Percentiles rank a stretch among this genome's conserved stretches.
Evolutionary conservation across 2,888 invertebrate species (phyloP).

Genomic region (Drosophila yooni): DNA sequence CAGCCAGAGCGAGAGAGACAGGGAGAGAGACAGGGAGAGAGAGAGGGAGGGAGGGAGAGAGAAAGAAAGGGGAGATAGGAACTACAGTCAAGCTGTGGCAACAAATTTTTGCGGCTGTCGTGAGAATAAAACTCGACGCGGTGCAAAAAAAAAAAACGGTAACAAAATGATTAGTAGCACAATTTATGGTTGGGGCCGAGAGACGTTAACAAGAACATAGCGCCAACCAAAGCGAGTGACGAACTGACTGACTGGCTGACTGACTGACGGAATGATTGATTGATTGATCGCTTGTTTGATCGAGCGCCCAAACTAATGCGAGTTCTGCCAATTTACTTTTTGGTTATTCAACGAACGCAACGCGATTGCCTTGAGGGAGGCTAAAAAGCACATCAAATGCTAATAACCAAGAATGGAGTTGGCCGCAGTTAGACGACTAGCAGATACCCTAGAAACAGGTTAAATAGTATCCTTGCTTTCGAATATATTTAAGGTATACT

Average conservation of each 20-base stretch:
- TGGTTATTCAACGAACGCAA: slow-evolving; percentile 56
- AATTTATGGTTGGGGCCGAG: slow-evolving; percentile 67
- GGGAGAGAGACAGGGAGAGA: neutral
- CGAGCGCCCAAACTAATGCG: slow-evolving; percentile 49
- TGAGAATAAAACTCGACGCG: slow-evolving; percentile 53
- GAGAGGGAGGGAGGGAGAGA: no score
- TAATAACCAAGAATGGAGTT: neutral
- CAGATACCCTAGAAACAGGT: neutral
- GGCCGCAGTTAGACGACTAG: neutral
- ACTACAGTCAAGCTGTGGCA: slow-evolving; percentile 18
- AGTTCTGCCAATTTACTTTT: slow-evolving; percentile 41
- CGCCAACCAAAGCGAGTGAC: slow-evolving; percentile 10
- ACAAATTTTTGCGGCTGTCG: slow-evolving; percentile 71
- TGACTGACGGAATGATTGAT: slow-evolving; percentile 33
- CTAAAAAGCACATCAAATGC: slow-evolving; percentile 3
- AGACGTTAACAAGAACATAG: slow-evolving; percentile 53
- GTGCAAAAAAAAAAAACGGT: slow-evolving; percentile 60
- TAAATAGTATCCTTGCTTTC: neutral
- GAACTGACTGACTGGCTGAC: slow-evolving; percentile 21
- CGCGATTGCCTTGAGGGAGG: slow-evolving; percentile 46
- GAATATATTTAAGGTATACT: no score
- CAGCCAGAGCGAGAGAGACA: neutral
- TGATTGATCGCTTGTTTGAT: slow-evolving; percentile 51
- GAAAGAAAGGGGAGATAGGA: slow-evolving; percentile 13
- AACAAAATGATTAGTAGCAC: slow-evolving; percentile 74